Percentiles rank a stretch among this genome's conserved stretches.
These are phyloP conservation scores for Carcharodon carcharias DNA, from an alignment of 2,797 vertebrate genomes.

Conservation along the genomic window DNA sequence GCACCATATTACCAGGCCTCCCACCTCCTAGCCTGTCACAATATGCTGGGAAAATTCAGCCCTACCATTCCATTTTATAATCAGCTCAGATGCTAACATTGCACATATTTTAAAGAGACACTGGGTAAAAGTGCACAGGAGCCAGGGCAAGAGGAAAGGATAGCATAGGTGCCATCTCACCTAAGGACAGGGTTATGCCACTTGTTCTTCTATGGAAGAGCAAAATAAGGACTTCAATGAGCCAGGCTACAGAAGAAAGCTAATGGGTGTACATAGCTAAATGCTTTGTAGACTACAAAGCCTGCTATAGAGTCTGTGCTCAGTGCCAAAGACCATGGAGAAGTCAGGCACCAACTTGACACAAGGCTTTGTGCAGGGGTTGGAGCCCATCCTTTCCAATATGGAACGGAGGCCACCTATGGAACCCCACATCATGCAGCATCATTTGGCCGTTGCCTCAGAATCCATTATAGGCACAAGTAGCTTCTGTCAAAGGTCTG, in stretches of 20 bases:
- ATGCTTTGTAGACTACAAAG: neutral
- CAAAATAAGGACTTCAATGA: neutral
- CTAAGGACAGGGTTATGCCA: neutral
- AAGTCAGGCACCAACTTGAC: neutral
- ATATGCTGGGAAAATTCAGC: neutral
- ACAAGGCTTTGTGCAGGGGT: neutral
- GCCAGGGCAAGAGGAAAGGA: neutral
- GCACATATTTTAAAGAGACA: neutral
- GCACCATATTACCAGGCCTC: too few relatives aligned
- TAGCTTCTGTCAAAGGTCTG: neutral
- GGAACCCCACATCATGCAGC: neutral
- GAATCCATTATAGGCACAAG: too few relatives aligned
- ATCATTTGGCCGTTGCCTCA: neutral
- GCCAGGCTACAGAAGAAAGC: neutral
- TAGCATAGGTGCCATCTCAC: neutral
- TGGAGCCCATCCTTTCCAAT: neutral
- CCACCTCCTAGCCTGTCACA: too few relatives aligned
- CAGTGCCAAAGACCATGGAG: neutral
- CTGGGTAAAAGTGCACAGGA: neutral
- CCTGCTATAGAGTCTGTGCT: neutral
- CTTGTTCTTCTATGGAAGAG: neutral
- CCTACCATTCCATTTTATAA: neutral
- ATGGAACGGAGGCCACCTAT: neutral
- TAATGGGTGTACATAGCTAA: neutral
- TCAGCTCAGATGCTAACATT: neutral